phyloP scores from a whole-genome alignment of 1,140 invertebrate genomes.

The Macrotrachela quadricornifera region DNA sequence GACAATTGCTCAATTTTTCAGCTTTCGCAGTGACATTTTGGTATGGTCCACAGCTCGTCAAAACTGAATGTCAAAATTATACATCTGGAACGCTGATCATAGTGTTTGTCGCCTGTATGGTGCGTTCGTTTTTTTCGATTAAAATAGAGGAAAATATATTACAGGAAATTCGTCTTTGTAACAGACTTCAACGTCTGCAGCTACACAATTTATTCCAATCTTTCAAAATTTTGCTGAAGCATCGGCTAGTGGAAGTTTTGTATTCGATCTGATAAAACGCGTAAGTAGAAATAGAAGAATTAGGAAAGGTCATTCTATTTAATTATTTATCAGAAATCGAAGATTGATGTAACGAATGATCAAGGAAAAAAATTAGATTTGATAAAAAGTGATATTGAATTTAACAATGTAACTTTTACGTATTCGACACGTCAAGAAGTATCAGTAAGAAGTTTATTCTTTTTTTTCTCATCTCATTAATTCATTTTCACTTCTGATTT shows the following conservation, averaged over 20 bases:
- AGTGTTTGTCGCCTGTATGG: too few species aligned
- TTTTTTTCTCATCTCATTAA: too few species aligned
- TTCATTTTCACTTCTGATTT: too few species aligned
- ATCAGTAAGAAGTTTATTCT: too few species aligned
- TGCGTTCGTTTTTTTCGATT: too few species aligned
- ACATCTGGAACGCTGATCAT: too few species aligned
- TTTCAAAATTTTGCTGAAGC: neutral
- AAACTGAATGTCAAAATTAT: neutral
- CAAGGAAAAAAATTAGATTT: constrained; percentile 40
- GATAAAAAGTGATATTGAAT: constrained; percentile 45
- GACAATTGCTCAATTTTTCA: neutral
- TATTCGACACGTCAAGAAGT: constrained; percentile 58
- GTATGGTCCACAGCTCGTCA: too few species aligned
- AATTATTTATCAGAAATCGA: constrained; percentile 24
- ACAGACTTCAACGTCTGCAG: neutral
- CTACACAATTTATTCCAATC: neutral
- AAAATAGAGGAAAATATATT: too few species aligned
- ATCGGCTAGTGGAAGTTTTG: neutral
- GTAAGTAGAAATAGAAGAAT: too few species aligned
- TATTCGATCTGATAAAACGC: neutral
- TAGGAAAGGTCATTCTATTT: too few species aligned
- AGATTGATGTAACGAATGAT: constrained; percentile 44
- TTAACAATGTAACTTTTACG: constrained; percentile 41
- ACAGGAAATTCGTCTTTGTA: too few species aligned
- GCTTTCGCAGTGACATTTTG: neutral